Percentiles rank a stretch among this genome's conserved stretches.
These are phyloP conservation scores for Lethrus apterus DNA, from an alignment of 1,140 invertebrate genomes.

Conservation along the genomic window DNA sequence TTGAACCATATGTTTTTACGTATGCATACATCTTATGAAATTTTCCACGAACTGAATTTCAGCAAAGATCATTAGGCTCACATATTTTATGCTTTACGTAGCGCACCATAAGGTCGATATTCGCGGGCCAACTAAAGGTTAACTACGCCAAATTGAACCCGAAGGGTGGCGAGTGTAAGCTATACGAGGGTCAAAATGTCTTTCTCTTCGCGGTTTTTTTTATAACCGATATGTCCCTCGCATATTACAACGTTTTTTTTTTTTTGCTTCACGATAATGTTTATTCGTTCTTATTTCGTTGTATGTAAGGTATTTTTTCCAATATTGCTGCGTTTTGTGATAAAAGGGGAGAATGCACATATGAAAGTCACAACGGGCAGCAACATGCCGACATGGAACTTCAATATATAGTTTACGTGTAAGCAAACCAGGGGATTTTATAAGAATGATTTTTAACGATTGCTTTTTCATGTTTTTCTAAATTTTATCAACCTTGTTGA, in stretches of 20 bases:
- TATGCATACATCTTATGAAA: slow-evolving; percentile 15
- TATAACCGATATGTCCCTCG: slow-evolving; percentile 21
- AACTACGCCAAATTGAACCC: slow-evolving; percentile 25
- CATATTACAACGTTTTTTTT: slow-evolving; percentile 19
- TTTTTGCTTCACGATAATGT: too few species aligned
- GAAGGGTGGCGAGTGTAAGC: slow-evolving; percentile 14
- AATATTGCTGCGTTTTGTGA: too few species aligned
- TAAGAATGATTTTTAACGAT: too few species aligned
- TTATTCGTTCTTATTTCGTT: too few species aligned
- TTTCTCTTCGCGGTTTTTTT: slow-evolving; percentile 27
- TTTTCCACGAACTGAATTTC: slow-evolving; percentile 10
- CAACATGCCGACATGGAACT: too few species aligned
- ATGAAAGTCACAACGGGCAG: too few species aligned
- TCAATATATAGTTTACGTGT: too few species aligned
- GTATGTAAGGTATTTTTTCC: too few species aligned
- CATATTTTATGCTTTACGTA: not conserved
- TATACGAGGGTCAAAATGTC: slow-evolving; percentile 25
- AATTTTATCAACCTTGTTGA: too few species aligned
- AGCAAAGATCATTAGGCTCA: slow-evolving; percentile 14
- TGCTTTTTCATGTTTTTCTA: too few species aligned
- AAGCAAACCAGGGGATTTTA: too few species aligned
- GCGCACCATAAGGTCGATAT: not conserved
- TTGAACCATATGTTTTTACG: slow-evolving; percentile 10
- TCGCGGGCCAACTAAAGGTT: slow-evolving; percentile 15
- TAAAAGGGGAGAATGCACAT: too few species aligned